These are phyloP conservation scores for Synergus laeviventris DNA, from an alignment of 2,888 invertebrate genomes.

Conservation along the genomic window DNA sequence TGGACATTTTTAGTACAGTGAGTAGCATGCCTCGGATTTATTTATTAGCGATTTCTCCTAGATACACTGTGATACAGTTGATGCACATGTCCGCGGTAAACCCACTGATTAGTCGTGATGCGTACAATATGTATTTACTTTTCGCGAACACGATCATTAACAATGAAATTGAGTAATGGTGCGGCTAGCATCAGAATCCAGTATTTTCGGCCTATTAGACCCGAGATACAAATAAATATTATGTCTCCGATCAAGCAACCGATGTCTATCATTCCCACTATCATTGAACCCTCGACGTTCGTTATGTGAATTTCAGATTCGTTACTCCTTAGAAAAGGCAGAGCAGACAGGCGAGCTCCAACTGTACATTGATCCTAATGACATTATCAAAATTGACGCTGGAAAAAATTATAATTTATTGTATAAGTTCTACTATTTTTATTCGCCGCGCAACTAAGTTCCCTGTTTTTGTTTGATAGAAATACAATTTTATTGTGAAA, in stretches of 20 bases:
- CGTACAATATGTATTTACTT: not conserved
- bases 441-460: too few relatives aligned
- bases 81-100: not conserved
- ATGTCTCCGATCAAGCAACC: too few relatives aligned
- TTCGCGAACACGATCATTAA: slow-evolving; percentile 1
- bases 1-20: not conserved
- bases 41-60: slow-evolving; percentile 11
- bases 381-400: slow-evolving; percentile 3
- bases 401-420: slow-evolving; percentile 5
- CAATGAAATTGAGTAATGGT: slow-evolving; percentile 1
- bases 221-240: not conserved
- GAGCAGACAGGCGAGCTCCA: not conserved
- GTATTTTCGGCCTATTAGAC: not conserved
- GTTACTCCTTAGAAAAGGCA: too few relatives aligned
- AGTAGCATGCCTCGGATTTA: slow-evolving; percentile 6
- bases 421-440: too few relatives aligned
- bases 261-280: too few relatives aligned
- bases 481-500: too few relatives aligned
- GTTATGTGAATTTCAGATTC: too few relatives aligned
- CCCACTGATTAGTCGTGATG: slow-evolving; percentile 1
- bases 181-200: not conserved
- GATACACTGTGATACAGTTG: not conserved
- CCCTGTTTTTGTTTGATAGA: too few relatives aligned
- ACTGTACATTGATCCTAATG: not conserved
- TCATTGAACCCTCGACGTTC: too few relatives aligned